Base-by-base conservation (phyloP, 1,140 invertebrate genomes). In the Polyergus mexicanus region DNA sequence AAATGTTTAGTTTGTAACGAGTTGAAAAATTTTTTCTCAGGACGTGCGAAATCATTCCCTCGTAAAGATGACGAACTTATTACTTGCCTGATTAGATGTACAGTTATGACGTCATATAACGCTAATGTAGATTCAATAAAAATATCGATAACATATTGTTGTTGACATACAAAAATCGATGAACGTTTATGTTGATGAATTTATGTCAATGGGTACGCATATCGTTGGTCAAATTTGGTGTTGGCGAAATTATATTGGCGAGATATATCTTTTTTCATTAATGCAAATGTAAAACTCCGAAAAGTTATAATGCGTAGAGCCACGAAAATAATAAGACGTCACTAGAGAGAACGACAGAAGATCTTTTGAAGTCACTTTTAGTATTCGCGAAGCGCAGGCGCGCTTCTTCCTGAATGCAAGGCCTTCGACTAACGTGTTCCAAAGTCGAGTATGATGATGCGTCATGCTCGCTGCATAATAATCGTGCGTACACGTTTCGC, bases 361-460 rank as follows among this genome's bases (percentile, higher is more conserved):
- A 77, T 35, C n/a, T 54, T 60, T 81, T 11, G 35, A 54, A 71
- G 7, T 51, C 35, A 35, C 10, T 69, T 44, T 88, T 75, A 80
- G 69, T 85, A 80, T 85, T 85, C 86, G 11, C 56, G 13, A 16
- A 41, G 28, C 63, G 47, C 19, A 19, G 2, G 32, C 35, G 38
- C 19, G 25, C 35, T 71, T 77, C 71, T 87, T 87, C 71, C 78
- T 88, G 65, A 56, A 44, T 32, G 63, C 38, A 22, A 71, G 62
- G 44, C 66, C 78, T 74, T 83, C 78, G 68, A 83, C 78, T 81
- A 81, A 72, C 38, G 68, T 83, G 58, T 63, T 69, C 72, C 80
- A 58, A 78, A 78, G 44, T 74, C 74, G 75, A 88, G 47, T 47
- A 58, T 54, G 44, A 44, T 44, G 47, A 62, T 68, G 66, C 47